Evolutionary conservation across 2,888 invertebrate genomes (phyloP).

Genomic region (Luperina nickerlii): DNA sequence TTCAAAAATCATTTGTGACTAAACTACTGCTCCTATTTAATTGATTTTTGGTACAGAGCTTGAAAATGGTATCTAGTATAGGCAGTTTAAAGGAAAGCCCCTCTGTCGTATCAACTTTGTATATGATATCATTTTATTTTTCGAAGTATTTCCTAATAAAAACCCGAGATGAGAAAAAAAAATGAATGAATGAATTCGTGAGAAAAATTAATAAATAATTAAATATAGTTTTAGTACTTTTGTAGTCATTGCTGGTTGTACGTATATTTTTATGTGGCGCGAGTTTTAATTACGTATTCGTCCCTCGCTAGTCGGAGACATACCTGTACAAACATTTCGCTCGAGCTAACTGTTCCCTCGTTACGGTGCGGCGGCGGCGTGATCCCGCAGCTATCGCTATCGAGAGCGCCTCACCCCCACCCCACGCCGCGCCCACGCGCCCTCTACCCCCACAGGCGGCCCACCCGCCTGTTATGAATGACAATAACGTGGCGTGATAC

Average conservation of each 20-base stretch:
- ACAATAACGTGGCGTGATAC: slow-evolving; percentile 88
- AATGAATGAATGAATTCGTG: too few species aligned
- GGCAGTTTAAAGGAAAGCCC: too few species aligned
- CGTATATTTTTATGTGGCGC: slow-evolving; percentile 26
- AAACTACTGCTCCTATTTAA: too few species aligned
- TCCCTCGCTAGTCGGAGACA: slow-evolving; percentile 59
- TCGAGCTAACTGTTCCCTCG: slow-evolving; percentile 76
- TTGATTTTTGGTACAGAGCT: too few species aligned
- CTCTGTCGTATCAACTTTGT: too few species aligned
- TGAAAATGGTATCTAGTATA: too few species aligned
- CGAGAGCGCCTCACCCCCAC: slow-evolving; percentile 74
- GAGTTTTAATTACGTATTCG: slow-evolving; percentile 64
- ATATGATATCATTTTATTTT: too few species aligned
- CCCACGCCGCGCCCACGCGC: slow-evolving; percentile 59
- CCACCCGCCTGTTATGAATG: slow-evolving; percentile 85
- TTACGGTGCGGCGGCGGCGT: slow-evolving; percentile 76
- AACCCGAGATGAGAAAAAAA: slow-evolving; percentile 2
- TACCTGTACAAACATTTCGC: slow-evolving; percentile 72
- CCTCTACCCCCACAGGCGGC: slow-evolving; percentile 61
- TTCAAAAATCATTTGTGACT: too few species aligned
- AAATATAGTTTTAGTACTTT: slow-evolving; percentile 23
- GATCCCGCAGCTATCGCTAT: slow-evolving; percentile 81
- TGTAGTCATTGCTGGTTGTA: slow-evolving; percentile 6
- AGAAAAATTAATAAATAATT: slow-evolving; percentile 17
- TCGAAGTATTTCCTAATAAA: slow-evolving; percentile 28